Evolutionary conservation across 2,888 invertebrate species (phyloP), one percentile per base, ranked within the genome.

Genomic region (Noctua comes): DNA sequence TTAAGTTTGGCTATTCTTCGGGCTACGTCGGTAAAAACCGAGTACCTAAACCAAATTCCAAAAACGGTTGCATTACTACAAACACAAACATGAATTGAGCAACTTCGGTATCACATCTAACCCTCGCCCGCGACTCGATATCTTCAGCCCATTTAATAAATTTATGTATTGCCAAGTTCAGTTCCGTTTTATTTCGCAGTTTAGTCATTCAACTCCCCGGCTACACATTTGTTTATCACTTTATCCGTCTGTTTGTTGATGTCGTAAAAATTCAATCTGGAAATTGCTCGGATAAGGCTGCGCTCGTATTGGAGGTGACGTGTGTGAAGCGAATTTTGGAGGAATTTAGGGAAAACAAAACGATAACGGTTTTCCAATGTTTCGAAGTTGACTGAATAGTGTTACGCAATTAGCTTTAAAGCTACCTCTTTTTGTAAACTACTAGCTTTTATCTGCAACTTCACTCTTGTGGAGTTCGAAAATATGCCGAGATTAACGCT

Each of bases 261-360:
- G 93, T 95, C 95, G 94, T 96, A 95, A 96, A 96, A 96, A 95
- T 94, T 93, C 95, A 96, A 96, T 96, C 95, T 94, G 93, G 87
- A 95, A 94, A 95, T 95, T 95, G 95, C 94, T 89, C 83, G 88
- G 91, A 88, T 91, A 91, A 91, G 88, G 88, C 84, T 79, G 82
- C 77, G 86, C 82, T 82, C 85, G 80, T 73, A 84, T 77, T 86
- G 90, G 16, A n/a, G 11, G 18, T 36, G n/a, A 24, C n/a, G 51
- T 11, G 48, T 10, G 24, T 13, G 11, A 11, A 59, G 27, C 8
- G 18, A 31, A 31, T 62, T 62, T 27, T 68, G 2, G 36, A 57
- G 11, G 7, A 43, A 66, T 59, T 6, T 46, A 18, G 7, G 8
- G 27, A 51, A 36, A 62, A 48, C 40, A 31, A 43, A 71, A 8